These are phyloP conservation scores for Unio pictorum DNA, from an alignment of 2,888 invertebrate genomes.

Conservation along the genomic window DNA sequence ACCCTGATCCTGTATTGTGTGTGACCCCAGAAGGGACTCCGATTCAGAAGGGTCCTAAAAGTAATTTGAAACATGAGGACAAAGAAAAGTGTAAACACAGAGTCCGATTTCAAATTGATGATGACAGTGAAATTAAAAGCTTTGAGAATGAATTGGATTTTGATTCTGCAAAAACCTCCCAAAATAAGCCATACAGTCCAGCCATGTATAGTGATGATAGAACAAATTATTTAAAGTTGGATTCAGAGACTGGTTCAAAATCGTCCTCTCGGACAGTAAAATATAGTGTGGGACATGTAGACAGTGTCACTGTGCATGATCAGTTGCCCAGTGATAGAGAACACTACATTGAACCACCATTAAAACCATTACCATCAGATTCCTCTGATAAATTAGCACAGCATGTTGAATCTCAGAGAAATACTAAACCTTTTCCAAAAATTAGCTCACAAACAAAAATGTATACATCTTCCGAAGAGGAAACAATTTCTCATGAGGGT, in stretches of 20 bases:
- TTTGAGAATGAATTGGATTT: slow-evolving; percentile 9
- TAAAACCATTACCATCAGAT: not conserved
- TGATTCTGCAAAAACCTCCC: slow-evolving; percentile 18
- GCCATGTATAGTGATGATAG: slow-evolving; percentile 30
- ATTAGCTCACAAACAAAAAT: too few species aligned
- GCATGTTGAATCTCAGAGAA: slow-evolving; percentile 1
- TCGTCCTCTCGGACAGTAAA: slow-evolving; percentile 26
- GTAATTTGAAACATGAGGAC: slow-evolving; percentile 10
- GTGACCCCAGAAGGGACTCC: slow-evolving; percentile 53
- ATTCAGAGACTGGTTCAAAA: slow-evolving; percentile 4
- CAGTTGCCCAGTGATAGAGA: slow-evolving; percentile 2
- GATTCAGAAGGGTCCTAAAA: slow-evolving; percentile 4
- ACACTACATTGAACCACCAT: not conserved
- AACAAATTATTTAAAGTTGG: slow-evolving; percentile 4
- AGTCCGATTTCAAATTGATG: slow-evolving; percentile 52
- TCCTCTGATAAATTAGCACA: not conserved
- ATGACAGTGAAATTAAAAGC: slow-evolving; percentile 2
- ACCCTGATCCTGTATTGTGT: slow-evolving; percentile 48
- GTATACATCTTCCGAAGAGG: too few species aligned
- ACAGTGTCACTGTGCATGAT: slow-evolving; percentile 26
- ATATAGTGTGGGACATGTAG: slow-evolving; percentile 26
- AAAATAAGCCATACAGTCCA: slow-evolving; percentile 34
- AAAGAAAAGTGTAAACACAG: slow-evolving; percentile 19
- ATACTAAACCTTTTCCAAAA: slow-evolving; percentile 2
- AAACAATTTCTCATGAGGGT: too few species aligned